Percentiles rank a stretch among this genome's conserved stretches.
Conservation (phyloP, 2,888 invertebrate genomes). For the Candidula unifasciata region DNA sequence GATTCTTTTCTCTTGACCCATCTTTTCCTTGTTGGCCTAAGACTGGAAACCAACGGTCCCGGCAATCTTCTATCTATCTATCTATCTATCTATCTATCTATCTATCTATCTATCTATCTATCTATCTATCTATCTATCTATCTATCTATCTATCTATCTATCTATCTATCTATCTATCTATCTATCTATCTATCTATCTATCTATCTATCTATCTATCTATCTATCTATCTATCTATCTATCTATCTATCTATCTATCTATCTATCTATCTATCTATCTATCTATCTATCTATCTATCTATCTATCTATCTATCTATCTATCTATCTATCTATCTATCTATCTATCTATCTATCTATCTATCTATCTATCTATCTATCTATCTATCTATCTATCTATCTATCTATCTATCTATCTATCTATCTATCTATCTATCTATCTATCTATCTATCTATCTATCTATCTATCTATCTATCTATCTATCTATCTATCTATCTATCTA, state of each 20-base stretch:
- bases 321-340: neutral
- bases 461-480: too few relatives aligned
- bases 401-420: too few relatives aligned
- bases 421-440: too few relatives aligned
- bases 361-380: too few relatives aligned
- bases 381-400: too few relatives aligned
- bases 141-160: conserved; percentile 17
- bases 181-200: conserved; percentile 17
- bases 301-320: conserved; percentile 17
- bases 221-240: conserved; percentile 8
- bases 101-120: conserved; percentile 18
- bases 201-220: conserved; percentile 2
- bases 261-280: neutral
- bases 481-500: too few relatives aligned
- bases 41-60: too few relatives aligned
- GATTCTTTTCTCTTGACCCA: too few relatives aligned
- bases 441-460: too few relatives aligned
- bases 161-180: conserved; percentile 21
- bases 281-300: neutral
- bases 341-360: too few relatives aligned
- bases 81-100: neutral
- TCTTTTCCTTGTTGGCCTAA: too few relatives aligned
- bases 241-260: conserved; percentile 12
- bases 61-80: too few relatives aligned
- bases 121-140: conserved; percentile 21